Evolutionary conservation across 2,113 vertebrate genomes (phyloP), one percentile per base, ranked within the genome.

Genomic region (Chloropsis cyanopogon): DNA sequence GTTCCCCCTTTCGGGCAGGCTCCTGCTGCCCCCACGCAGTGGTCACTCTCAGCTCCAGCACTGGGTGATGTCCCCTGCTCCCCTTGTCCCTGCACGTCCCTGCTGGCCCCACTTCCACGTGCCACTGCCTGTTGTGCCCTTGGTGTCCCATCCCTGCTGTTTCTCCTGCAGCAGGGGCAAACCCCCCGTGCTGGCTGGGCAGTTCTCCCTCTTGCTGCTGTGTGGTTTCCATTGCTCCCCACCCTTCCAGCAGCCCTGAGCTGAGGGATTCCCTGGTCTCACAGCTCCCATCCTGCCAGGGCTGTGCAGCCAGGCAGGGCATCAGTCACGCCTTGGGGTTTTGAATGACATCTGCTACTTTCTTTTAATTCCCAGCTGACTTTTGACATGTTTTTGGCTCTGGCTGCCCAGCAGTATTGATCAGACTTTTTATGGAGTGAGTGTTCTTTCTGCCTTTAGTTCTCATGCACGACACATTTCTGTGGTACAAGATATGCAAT

Each of bases 391-490:
- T 39, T 84, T 76, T 93, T 92, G 76, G 91, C 77, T 64, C 53
- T 52, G 68, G 29, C 52, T 92, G 91, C 76, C 64, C 65, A 44
- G 82, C 16, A 4, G 12, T 90, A 95, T 95, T 76, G 94, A 95
- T 95, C 29, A 57, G 79, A 39, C 9, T 77, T 87, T 69, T 77
- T 63, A 82, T 46, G 88, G 90, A 71, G 52, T 16, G 64, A 88
- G 31, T 49, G 75, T n/a, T 88, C 49, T 80, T 78, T 56, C 82
- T 75, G 68, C 75, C 25, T 68, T 52, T 46, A 39, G 26, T 41
- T 82, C 49, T 68, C 53, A 81, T 66, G 66, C 87, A 82, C 70
- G 52, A 52, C 1, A 7, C 6, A 28, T 80, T 80, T 80, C 72
- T 79, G 23, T 78, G 86, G 41, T 49, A 16, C n/a, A 17, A 56